A percentile compares a stretch with the other conserved stretches of the same genome.
phyloP scores from a whole-genome alignment of 2,797 vertebrate species.

The Gymnothorax javanicus region DNA sequence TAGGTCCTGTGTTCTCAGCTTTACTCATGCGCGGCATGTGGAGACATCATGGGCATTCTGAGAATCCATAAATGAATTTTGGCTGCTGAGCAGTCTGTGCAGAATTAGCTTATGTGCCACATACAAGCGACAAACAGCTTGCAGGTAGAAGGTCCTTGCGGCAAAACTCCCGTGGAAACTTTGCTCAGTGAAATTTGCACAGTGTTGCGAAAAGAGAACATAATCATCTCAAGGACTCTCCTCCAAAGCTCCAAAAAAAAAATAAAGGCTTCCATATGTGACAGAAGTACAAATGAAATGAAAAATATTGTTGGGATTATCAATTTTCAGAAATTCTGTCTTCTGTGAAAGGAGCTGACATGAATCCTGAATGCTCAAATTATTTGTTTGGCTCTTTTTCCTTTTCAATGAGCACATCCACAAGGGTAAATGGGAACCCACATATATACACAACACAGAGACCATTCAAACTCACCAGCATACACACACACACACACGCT shows the following conservation, averaged over 20 bases:
- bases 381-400: constrained; percentile 21
- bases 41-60: neutral
- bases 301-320: neutral
- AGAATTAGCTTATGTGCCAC: neutral
- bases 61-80: neutral
- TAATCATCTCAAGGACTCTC: neutral
- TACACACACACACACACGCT: constrained; percentile 38
- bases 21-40: neutral
- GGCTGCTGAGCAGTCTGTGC: neutral
- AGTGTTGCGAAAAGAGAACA: neutral
- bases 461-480: constrained; percentile 17
- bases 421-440: no score
- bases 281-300: neutral
- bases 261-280: neutral
- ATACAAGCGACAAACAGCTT: neutral
- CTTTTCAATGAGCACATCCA: neutral
- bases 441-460: constrained; percentile 34
- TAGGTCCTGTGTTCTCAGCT: neutral
- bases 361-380: constrained; percentile 5
- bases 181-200: neutral
- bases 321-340: neutral
- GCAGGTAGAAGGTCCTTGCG: neutral
- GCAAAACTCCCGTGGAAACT: neutral
- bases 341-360: neutral
- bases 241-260: neutral